Percentiles rank a stretch among this genome's conserved stretches.
Conservation (phyloP, 2,888 invertebrate genomes). For the Frankliniella intonsa region DNA sequence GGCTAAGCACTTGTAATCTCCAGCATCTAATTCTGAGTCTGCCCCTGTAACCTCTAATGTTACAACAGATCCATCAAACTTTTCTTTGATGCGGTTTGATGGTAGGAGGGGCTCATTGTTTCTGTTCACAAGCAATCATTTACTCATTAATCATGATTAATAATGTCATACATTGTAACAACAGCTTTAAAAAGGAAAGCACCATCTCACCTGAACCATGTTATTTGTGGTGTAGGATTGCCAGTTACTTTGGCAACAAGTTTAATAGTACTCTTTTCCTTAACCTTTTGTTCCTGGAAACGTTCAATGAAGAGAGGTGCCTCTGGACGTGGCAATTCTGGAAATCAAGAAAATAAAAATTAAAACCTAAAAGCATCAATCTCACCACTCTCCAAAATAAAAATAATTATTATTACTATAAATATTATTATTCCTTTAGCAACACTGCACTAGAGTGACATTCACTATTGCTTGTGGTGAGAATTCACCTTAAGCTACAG, state of each 20-base stretch:
- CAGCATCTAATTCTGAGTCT: slow-evolving; percentile 80
- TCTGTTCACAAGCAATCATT: slow-evolving; percentile 43
- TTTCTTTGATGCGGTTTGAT: slow-evolving; percentile 68
- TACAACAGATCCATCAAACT: slow-evolving; percentile 80
- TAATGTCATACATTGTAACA: neutral
- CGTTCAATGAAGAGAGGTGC: slow-evolving; percentile 83
- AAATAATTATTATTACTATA: too few species aligned
- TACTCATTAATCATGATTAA: too few species aligned
- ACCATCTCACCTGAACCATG: slow-evolving; percentile 66
- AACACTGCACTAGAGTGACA: too few species aligned
- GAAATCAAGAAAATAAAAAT: slow-evolving; percentile 41
- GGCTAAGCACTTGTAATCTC: slow-evolving; percentile 88
- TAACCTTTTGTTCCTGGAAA: slow-evolving; percentile 79
- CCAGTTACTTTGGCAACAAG: slow-evolving; percentile 81
- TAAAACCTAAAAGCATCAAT: too few species aligned
- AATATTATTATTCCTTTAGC: too few species aligned
- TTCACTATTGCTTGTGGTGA: too few species aligned
- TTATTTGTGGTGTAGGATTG: slow-evolving; percentile 82
- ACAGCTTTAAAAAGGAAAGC: neutral
- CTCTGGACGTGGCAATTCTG: slow-evolving; percentile 73
- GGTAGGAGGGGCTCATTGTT: slow-evolving; percentile 77
- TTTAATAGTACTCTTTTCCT: slow-evolving; percentile 70
- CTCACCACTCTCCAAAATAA: too few species aligned
- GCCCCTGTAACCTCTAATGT: slow-evolving; percentile 72
- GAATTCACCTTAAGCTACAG: too few species aligned